A percentile compares a stretch with the other conserved stretches of the same genome.
Evolutionary conservation across 2,797 vertebrate genomes (phyloP).

Genomic region (Intellagama lesueurii): DNA sequence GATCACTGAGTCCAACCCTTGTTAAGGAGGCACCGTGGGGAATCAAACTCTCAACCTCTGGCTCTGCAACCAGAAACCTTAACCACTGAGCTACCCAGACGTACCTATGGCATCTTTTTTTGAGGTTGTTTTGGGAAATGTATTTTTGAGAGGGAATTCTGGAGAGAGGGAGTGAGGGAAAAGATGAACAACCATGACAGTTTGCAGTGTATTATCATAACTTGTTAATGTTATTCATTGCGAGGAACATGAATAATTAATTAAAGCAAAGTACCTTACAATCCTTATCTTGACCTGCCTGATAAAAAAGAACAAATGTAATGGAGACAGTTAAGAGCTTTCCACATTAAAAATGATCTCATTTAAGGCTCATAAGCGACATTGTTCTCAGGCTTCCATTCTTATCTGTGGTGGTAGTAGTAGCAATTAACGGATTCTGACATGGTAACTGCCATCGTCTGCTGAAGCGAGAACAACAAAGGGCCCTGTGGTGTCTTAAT

Average conservation of each 20-base stretch:
- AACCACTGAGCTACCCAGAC: too few relatives aligned
- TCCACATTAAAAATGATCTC: conserved; percentile 5
- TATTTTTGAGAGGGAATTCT: not conserved
- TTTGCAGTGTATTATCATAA: not conserved
- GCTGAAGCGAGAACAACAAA: not conserved
- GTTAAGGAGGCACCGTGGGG: too few relatives aligned
- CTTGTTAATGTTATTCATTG: not conserved
- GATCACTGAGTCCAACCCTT: too few relatives aligned
- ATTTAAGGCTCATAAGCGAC: not conserved
- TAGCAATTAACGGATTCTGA: not conserved
- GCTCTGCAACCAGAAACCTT: too few relatives aligned
- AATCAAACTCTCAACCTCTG: too few relatives aligned
- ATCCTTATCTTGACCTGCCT: not conserved
- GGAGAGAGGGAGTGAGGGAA: too few relatives aligned
- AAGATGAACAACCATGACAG: not conserved
- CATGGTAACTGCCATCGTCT: not conserved
- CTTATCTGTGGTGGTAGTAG: not conserved
- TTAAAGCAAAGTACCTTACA: not conserved
- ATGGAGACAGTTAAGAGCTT: conserved; percentile 7
- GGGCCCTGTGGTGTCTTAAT: not conserved
- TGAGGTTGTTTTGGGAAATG: not conserved
- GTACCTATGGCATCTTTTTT: not conserved
- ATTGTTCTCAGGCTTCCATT: not conserved
- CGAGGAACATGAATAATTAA: not conserved
- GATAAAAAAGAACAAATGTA: conserved; percentile 10